Evolutionary conservation across 2,888 invertebrate species (phyloP).

Genomic region (Torymus auratus): DNA sequence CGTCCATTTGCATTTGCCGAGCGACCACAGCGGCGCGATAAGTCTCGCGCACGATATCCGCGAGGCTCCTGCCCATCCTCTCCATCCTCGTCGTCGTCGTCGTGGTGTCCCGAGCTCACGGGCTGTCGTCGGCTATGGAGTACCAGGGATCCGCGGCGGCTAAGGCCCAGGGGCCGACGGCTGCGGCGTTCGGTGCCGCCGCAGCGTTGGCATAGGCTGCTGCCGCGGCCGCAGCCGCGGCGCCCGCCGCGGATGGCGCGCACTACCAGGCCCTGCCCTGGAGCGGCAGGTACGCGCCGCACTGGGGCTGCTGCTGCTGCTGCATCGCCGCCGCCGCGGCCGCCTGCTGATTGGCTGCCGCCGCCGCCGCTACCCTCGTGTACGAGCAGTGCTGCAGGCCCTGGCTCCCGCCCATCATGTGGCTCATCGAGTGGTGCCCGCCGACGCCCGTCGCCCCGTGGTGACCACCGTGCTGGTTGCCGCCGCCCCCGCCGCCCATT

Average conservation of each 20-base stretch:
- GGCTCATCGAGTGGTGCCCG: slow-evolving; percentile 78
- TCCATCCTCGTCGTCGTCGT: not conserved
- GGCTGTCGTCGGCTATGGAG: slow-evolving; percentile 83
- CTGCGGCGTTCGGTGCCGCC: slow-evolving; percentile 70
- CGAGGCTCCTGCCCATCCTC: not conserved
- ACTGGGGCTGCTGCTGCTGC: slow-evolving; percentile 82
- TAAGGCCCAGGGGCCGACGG: slow-evolving; percentile 73
- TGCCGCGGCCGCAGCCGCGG: slow-evolving; percentile 72
- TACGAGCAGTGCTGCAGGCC: slow-evolving; percentile 78
- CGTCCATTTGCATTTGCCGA: not conserved
- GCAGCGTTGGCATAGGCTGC: slow-evolving; percentile 63
- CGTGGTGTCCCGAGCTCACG: slow-evolving; percentile 75
- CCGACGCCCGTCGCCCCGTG: slow-evolving; percentile 74
- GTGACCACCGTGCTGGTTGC: slow-evolving; percentile 71
- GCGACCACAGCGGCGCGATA: not conserved
- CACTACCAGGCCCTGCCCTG: slow-evolving; percentile 94
- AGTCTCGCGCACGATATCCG: not conserved
- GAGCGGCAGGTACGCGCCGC: slow-evolving; percentile 89
- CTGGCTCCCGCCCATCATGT: slow-evolving; percentile 80
- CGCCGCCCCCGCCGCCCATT: slow-evolving; percentile 75
- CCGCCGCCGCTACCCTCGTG: slow-evolving; percentile 78
- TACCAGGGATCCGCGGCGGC: slow-evolving; percentile 78
- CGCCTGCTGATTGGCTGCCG: slow-evolving; percentile 79
- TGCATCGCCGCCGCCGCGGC: slow-evolving; percentile 79
- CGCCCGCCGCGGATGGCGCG: slow-evolving; percentile 76